phyloP scores from a whole-genome alignment of 2,888 invertebrate genomes.

The Alentia gelatinosa region DNA sequence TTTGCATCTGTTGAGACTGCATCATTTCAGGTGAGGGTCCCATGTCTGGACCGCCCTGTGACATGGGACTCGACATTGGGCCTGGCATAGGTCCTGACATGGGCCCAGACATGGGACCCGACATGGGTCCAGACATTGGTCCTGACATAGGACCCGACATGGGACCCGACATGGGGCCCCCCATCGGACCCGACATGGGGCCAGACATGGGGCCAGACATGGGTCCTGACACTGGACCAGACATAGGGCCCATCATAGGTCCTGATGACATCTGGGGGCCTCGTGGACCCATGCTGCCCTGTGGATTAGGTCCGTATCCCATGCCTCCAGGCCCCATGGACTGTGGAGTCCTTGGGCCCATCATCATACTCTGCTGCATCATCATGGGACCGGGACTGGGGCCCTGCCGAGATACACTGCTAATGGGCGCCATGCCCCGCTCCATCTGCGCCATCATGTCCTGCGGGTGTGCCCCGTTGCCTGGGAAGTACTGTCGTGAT shows the following conservation, averaged over 20 bases:
- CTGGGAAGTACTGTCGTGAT: constrained; percentile 5
- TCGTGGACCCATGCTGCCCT: constrained; percentile 48
- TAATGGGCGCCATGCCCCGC: constrained; percentile 46
- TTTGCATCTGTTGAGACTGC: constrained; percentile 47
- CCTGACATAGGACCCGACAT: constrained; percentile 54
- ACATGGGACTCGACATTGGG: not conserved
- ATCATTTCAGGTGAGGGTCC: constrained; percentile 53
- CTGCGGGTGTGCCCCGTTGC: constrained; percentile 15
- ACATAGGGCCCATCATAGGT: constrained; percentile 30
- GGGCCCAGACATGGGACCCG: constrained; percentile 49
- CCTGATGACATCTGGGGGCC: constrained; percentile 55
- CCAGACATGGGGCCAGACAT: not conserved
- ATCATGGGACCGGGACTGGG: constrained; percentile 69
- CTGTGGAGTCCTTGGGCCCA: constrained; percentile 44
- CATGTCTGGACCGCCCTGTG: constrained; percentile 55
- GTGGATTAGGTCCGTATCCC: not conserved
- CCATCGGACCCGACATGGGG: not conserved
- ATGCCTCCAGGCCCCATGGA: constrained; percentile 43
- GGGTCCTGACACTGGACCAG: not conserved
- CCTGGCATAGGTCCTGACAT: not conserved
- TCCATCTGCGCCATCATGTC: constrained; percentile 52
- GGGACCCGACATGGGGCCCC: constrained; percentile 13
- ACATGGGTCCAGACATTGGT: constrained; percentile 29
- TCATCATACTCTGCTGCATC: constrained; percentile 63
- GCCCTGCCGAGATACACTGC: constrained; percentile 50